Base-by-base conservation (phyloP, 2,888 invertebrate genomes). In the Apeira syringaria region DNA sequence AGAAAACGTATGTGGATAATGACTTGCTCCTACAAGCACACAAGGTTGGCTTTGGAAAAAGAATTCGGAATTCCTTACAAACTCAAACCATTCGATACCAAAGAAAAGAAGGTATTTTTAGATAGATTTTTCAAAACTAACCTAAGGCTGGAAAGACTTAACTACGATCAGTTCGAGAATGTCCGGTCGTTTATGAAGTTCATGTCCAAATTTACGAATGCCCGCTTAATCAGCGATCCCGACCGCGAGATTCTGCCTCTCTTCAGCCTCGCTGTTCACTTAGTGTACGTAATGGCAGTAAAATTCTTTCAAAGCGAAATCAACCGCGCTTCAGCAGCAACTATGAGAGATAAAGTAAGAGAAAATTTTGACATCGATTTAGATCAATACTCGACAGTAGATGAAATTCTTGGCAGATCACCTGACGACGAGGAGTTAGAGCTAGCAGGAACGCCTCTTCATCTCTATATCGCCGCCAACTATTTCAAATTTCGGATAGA, bases 401-500 rank as follows among this genome's bases (percentile, higher is more conserved):
- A 65, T 29, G 44, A 47, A 3, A 56, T 53, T 6, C 44, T 69
- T 12, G 59, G 62, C 18, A 47, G 47, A 28, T 51, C 36, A 6
- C 48, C 51, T 2, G 50, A 54, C 7, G 57, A 61, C 40, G 53
- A 59, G 8, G 43, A 61, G 29, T 44, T 55, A 5, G 59, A 64
- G 17, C 50, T 70, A 12, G 53, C 67, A 1, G 65, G 63, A n/a
- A 72, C 67, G 17, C 72, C 72, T 6, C 54, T 73, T 9, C 65
- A 68, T 41, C 57, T 73, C 43, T 71, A 71, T 29, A 40, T 73
- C 38, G 62, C 59, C 9, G 64, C 64, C 1, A 65, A 64, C 43
- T 72, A 68, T 44, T 68, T 71, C 24, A 45, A 50, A 32, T 45
- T 51, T 35, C 59, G 68, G 24, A 52, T 68, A 20, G 59, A 59